phyloP scores from a whole-genome alignment of 2,797 vertebrate genomes.

The Distichodus sexfasciatus region DNA sequence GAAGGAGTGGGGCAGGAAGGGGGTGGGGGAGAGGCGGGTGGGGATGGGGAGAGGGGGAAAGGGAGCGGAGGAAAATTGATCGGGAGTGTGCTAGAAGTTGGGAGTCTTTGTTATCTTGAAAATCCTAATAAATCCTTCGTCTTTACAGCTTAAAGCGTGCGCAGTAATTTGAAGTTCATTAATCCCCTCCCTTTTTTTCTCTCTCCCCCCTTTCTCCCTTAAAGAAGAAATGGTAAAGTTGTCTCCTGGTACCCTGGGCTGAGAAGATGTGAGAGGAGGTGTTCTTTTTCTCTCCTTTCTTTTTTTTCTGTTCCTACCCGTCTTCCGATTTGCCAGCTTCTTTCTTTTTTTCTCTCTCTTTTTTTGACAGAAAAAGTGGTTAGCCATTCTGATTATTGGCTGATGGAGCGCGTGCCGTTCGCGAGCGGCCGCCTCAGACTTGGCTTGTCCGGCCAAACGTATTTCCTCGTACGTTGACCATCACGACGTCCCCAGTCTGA shows the following conservation, averaged over 20 bases:
- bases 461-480: no score
- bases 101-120: constrained; percentile 97
- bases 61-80: constrained; percentile 84
- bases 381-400: constrained; percentile 95
- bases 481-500: constrained; percentile 56
- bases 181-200: constrained; percentile 82
- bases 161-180: constrained; percentile 97
- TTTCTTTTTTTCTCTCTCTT: constrained; percentile 53
- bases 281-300: constrained; percentile 59
- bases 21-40: constrained; percentile 57
- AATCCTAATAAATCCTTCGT: constrained; percentile 99
- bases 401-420: constrained; percentile 84
- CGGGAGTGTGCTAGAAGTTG: constrained; percentile 96
- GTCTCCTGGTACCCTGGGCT: constrained; percentile 86
- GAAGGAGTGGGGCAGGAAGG: constrained; percentile 29
- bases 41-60: constrained; percentile 62
- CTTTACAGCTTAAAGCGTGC: constrained; percentile 98
- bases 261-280: constrained; percentile 84
- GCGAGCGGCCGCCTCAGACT: constrained; percentile 57
- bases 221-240: constrained; percentile 91
- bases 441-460: constrained; percentile 17
- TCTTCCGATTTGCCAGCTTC: constrained; percentile 66
- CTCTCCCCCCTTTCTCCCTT: constrained; percentile 80
- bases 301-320: constrained; percentile 51
- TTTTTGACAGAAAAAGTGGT: constrained; percentile 81